phyloP scores from a whole-genome alignment of 2,797 vertebrate species.

The Eulemur coronatus region DNA sequence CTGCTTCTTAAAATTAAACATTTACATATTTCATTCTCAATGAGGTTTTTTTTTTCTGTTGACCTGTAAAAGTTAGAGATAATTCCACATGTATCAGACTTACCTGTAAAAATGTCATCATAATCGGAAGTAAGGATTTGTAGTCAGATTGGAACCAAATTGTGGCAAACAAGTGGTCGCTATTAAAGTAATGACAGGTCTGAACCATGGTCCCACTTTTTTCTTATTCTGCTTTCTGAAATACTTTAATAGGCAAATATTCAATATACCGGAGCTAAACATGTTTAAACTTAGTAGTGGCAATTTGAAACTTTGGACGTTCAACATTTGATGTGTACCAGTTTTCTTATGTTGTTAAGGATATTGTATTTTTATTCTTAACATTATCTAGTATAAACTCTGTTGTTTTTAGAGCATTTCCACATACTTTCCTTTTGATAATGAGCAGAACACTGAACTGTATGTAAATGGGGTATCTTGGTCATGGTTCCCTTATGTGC shows the following conservation, averaged over 20 bases:
- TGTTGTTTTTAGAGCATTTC: slow-evolving; percentile 34
- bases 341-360: not conserved
- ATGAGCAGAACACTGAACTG: slow-evolving; percentile 30
- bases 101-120: slow-evolving; percentile 32
- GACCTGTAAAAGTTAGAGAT: slow-evolving; percentile 23
- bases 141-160: slow-evolving; percentile 12
- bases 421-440: slow-evolving; percentile 4
- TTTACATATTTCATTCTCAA: slow-evolving; percentile 27
- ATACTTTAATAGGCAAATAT: not conserved
- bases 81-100: not conserved
- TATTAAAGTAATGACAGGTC: not conserved
- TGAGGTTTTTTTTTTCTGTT: slow-evolving; percentile 26
- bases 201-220: not conserved
- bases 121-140: not conserved
- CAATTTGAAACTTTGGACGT: not conserved
- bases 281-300: not conserved
- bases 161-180: not conserved
- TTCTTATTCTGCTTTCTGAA: not conserved
- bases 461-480: not conserved
- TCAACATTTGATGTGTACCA: not conserved
- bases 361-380: slow-evolving; percentile 5
- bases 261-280: not conserved
- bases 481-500: slow-evolving; percentile 5
- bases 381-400: not conserved
- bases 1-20: slow-evolving; percentile 52